Evolutionary conservation across 2,797 vertebrate genomes (phyloP).

Genomic region (Characodon lateralis): DNA sequence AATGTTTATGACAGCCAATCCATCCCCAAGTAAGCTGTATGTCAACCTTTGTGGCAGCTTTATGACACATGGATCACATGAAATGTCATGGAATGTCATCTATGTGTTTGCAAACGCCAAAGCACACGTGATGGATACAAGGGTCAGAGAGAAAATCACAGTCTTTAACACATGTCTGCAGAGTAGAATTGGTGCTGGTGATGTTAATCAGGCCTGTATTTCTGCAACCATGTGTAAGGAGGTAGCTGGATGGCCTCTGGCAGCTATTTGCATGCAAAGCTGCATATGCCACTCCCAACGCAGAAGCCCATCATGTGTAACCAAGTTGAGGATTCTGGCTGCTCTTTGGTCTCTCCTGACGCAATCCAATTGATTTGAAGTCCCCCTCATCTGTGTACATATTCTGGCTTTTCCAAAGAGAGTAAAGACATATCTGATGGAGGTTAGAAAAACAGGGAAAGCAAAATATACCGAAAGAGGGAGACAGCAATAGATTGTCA

Average conservation of each 20-base stretch:
- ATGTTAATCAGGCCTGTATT: constrained; percentile 65
- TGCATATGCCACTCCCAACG: constrained; percentile 65
- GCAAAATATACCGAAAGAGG: constrained; percentile 12
- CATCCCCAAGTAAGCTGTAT: constrained; percentile 73
- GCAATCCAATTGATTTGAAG: constrained; percentile 47
- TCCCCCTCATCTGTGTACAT: constrained; percentile 37
- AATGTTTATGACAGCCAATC: constrained; percentile 75
- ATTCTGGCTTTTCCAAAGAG: constrained; percentile 28
- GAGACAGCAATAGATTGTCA: constrained; percentile 12
- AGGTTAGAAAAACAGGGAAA: constrained; percentile 34
- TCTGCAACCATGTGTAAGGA: constrained; percentile 52
- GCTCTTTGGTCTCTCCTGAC: constrained; percentile 55
- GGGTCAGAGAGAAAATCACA: constrained; percentile 33
- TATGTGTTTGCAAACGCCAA: constrained; percentile 44
- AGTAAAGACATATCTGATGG: constrained; percentile 31
- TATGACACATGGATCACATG: constrained; percentile 72
- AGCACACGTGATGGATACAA: constrained; percentile 58
- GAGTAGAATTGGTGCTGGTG: constrained; percentile 52
- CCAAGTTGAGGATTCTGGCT: constrained; percentile 56
- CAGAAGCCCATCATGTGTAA: constrained; percentile 68
- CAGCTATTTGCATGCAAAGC: constrained; percentile 73
- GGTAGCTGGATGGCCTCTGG: constrained; percentile 44
- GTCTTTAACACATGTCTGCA: constrained; percentile 61
- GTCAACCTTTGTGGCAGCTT: constrained; percentile 77
- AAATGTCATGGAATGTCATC: constrained; percentile 76